Evolutionary conservation across 2,797 vertebrate genomes (phyloP).

Genomic region (Urophycis tenuis): DNA sequence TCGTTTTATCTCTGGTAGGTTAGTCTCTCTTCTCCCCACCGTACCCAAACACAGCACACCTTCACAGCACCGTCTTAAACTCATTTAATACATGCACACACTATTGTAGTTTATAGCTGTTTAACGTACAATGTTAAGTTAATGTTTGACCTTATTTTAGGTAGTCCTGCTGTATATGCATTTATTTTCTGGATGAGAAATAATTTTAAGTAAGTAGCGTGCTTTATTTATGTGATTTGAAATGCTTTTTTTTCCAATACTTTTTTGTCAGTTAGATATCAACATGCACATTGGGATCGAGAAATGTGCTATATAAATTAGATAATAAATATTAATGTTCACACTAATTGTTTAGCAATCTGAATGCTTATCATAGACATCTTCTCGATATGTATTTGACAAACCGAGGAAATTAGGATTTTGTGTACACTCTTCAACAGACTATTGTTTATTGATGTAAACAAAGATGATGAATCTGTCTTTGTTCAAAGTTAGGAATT

Average conservation of each 20-base stretch:
- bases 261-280: too few species aligned
- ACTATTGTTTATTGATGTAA: not conserved
- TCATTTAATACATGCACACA: not conserved
- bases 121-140: not conserved
- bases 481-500: too few species aligned
- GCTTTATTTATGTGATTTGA: not conserved
- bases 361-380: not conserved
- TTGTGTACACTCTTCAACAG: not conserved
- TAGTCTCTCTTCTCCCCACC: not conserved
- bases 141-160: too few species aligned
- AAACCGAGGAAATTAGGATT: not conserved
- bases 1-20: not conserved
- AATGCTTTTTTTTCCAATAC: not conserved
- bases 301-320: too few species aligned
- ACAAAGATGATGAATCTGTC: not conserved
- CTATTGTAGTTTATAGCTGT: not conserved
- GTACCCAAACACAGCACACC: not conserved
- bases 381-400: not conserved
- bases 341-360: not conserved
- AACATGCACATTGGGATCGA: too few species aligned
- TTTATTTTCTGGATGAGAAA: not conserved
- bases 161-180: not conserved
- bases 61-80: too few species aligned
- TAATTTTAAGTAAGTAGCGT: not conserved
- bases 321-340: too few species aligned